A percentile compares a stretch with the other conserved stretches of the same genome.
These are phyloP conservation scores for Avahi laniger DNA, from an alignment of 2,797 vertebrate species.

Conservation along the genomic window DNA sequence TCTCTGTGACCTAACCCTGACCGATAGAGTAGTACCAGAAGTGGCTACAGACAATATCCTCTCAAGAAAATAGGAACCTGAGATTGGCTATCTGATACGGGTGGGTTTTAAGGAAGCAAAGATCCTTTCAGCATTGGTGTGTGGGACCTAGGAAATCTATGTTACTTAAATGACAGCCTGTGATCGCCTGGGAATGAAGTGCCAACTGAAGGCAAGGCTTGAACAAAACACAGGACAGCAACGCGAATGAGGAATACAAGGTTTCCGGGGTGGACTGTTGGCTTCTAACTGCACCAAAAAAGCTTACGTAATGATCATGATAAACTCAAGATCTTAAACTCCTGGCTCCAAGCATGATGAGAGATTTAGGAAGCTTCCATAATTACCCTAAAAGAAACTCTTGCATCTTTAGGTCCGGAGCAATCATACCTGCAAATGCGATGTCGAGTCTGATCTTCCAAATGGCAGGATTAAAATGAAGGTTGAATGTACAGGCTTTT, in stretches of 20 bases:
- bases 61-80: background rate
- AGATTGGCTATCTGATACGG: background rate
- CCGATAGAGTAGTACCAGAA: background rate
- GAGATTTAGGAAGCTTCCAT: background rate
- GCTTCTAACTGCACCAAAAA: background rate
- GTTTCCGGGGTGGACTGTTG: background rate
- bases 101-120: background rate
- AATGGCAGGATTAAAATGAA: background rate
- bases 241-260: background rate
- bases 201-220: background rate
- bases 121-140: background rate
- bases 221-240: background rate
- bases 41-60: background rate
- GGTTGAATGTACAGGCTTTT: background rate
- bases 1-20: background rate
- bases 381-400: background rate
- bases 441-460: background rate
- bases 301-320: background rate
- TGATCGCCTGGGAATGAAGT: background rate
- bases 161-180: background rate
- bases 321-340: conserved; percentile 4
- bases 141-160: background rate
- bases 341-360: background rate
- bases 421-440: background rate
- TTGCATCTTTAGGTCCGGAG: background rate